Evolutionary conservation across 2,888 invertebrate genomes (phyloP).

Genomic region (Drosophila yooni): DNA sequence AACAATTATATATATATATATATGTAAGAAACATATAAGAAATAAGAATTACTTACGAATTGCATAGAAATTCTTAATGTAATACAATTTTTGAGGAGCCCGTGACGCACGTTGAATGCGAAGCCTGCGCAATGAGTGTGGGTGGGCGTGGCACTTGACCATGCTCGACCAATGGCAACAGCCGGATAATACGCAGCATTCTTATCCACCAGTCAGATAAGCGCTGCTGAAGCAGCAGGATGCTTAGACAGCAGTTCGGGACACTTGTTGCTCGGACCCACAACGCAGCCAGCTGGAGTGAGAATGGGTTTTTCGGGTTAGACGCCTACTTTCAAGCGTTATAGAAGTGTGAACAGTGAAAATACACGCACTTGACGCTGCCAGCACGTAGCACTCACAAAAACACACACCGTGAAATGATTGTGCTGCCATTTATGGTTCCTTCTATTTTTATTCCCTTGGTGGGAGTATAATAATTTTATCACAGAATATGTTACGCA

Average conservation of each 20-base stretch:
- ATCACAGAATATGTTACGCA: background rate
- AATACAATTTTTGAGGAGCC: constrained; percentile 2
- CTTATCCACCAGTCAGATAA: constrained; percentile 68
- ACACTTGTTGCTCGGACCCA: constrained; percentile 64
- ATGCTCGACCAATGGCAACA: constrained; percentile 44
- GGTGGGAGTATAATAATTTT: background rate
- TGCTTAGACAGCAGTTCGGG: constrained; percentile 44
- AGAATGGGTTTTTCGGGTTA: background rate
- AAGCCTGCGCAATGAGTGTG: constrained; percentile 63
- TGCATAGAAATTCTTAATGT: constrained; percentile 5
- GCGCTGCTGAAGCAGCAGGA: constrained; percentile 37
- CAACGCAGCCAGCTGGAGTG: constrained; percentile 1
- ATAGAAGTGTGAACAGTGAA: constrained; percentile 64
- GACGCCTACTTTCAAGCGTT: constrained; percentile 6
- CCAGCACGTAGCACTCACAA: constrained; percentile 49
- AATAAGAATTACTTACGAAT: constrained; percentile 1
- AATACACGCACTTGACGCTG: constrained; percentile 60
- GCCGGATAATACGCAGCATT: constrained; percentile 69
- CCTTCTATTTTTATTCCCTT: constrained; percentile 16
- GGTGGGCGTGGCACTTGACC: constrained; percentile 23
- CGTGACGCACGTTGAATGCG: constrained; percentile 19
- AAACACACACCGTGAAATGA: constrained; percentile 40
- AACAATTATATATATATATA: background rate
- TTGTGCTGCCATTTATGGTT: constrained; percentile 36
- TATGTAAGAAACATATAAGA: background rate